Base-by-base conservation (phyloP, 2,113 vertebrate species). In the Sterrhoptilus dennistouni region DNA sequence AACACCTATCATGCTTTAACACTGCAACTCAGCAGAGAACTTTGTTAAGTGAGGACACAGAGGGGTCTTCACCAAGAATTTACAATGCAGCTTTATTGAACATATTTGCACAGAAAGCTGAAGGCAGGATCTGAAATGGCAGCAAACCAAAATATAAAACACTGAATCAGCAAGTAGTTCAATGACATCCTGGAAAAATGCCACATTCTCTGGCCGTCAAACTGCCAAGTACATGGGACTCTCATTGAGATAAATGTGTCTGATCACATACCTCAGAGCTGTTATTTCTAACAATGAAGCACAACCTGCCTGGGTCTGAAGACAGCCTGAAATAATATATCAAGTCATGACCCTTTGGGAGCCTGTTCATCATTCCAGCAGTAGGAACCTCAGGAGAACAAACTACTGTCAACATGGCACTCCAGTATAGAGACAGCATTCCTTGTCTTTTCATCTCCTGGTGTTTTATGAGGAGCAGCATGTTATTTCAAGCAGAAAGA, bases 111-210 rank as follows among this genome's bases (percentile, higher is more conserved):
- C 28, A 93, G 66, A 91, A 94, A 83, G 29, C 64, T 75, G 49
- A 87, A 84, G 56, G 57, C 93, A 93, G 87, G 21, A 84, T 64
- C 74, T 87, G 77, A 95, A 92, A 82, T 79, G 81, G 91, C 89
- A 96, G 78, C 25, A 82, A 82, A 80, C 77, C 95, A 93, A 91
- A 91, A 74, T 60, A 85, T 40, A 87, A 94, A 87, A 70, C 57
- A 79, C 66, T 89, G 75, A 45, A 89, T 91, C 81, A 95, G 91
- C 91, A 96, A 95, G 74, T 65, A 84, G 53, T 82, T 84, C 69
- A 89, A 78, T 79, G 49, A 89, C 61, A 83, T 21, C 36, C 70
- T 87, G 95, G 89, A 87, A 91, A 93, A 93, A 91, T 25, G 93
- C 66, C 93, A 94, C 53, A 16, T 66, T 90, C 63, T 87, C 49